Base-by-base conservation (phyloP, 2,113 vertebrate species). In the Anser cygnoides region DNA sequence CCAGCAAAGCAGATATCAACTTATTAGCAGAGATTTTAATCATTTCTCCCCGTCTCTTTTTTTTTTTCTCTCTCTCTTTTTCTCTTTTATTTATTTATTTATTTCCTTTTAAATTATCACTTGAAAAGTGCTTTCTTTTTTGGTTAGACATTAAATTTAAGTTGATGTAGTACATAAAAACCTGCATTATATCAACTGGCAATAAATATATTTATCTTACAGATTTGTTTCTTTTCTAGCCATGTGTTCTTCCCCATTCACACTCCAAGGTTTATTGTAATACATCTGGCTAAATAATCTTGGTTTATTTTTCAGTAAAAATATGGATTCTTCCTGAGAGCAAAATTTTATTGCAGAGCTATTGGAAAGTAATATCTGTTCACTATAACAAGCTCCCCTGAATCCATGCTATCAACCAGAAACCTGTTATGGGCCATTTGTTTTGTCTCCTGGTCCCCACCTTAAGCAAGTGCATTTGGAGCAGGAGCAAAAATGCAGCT, bases 301-400 rank as follows among this genome's bases (percentile, higher is more conserved):
- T 80, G 50, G 63, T 83, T 92, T 92, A 77, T 96, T 94, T 95
- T 89, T 86, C 61, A 77, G 59, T 86, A 86, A 93, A 96, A 95
- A 80, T 80, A 93, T 54, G 17, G 71, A 90, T 81, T 92, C 68
- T 91, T 87, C 84, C 70, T 72, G 79, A 79, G 43, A 96, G 90
- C 46, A 82, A 82, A 74, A 92, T 94, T 93, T 95, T 90, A 90
- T 85, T 74, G 55, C 59, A 74, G 39, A 80, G 31, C 17, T 63
- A 92, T 74, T 88, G 80, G 63, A 86, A 94, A 94, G 37, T 85
- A 82, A 76, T 77, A 39, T 86, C 81, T 91, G 63, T 65, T 84
- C 61, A 59, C 49, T 88, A 21, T 86, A 83, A 95, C 92, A 90
- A 91, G 89, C 16, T 95, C 8, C 37, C 31, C 35, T 77, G 58